phyloP scores from a whole-genome alignment of 2,113 vertebrate genomes.

The Noturus placidus region DNA sequence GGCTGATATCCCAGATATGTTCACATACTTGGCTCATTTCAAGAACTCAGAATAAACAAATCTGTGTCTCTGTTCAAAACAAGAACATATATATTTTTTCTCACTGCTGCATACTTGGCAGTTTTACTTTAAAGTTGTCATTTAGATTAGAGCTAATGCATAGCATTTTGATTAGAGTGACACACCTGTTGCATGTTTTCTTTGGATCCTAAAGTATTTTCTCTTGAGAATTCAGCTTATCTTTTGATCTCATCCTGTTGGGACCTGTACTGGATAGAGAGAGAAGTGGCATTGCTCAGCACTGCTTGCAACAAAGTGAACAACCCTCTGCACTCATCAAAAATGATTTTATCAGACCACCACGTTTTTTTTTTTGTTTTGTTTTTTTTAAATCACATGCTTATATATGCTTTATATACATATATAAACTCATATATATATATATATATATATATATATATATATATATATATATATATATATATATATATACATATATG shows the following conservation, averaged over 20 bases:
- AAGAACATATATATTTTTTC: background rate
- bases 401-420: background rate
- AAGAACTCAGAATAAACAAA: background rate
- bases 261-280: background rate
- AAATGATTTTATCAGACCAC: background rate
- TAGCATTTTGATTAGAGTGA: conserved; percentile 6
- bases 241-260: conserved; percentile 26
- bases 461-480: too few relatives aligned
- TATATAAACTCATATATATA: too few relatives aligned
- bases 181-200: conserved; percentile 15
- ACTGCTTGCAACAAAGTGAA: background rate
- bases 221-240: conserved; percentile 17
- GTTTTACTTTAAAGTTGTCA: background rate
- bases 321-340: background rate
- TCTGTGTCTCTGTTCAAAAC: background rate
- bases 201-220: conserved; percentile 21
- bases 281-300: background rate
- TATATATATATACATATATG: too few relatives aligned
- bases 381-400: background rate
- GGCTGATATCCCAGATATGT: background rate
- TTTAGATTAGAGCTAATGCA: background rate
- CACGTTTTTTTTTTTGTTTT: background rate
- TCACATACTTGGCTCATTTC: background rate
- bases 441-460: too few relatives aligned
- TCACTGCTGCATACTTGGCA: background rate